These are phyloP conservation scores for Microtus agrestis DNA, from an alignment of 2,797 vertebrate genomes.

Conservation along the genomic window DNA sequence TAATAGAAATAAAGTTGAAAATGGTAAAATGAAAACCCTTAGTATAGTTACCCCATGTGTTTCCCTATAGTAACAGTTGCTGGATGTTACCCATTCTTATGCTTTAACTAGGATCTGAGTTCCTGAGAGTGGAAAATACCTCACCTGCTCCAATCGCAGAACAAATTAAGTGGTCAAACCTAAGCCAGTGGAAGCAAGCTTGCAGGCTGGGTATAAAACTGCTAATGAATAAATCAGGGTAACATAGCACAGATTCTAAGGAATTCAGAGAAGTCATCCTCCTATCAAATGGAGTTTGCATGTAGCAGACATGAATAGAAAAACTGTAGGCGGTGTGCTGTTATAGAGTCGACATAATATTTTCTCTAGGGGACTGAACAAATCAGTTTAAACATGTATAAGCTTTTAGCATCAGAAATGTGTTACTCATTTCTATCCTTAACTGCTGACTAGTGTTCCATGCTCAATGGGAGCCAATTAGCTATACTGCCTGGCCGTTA, in stretches of 20 bases:
- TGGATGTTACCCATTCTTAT: neutral
- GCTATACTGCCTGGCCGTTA: constrained; percentile 33
- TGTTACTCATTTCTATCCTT: constrained; percentile 72
- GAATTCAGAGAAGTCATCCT: neutral
- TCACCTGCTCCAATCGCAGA: neutral
- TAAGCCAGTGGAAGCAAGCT: neutral
- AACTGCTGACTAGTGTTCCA: constrained; percentile 26
- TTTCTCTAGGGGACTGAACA: constrained; percentile 26
- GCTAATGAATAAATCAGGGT: neutral
- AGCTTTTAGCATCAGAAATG: constrained; percentile 60
- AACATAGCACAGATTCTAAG: neutral
- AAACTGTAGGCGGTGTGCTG: neutral
- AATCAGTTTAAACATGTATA: constrained; percentile 49
- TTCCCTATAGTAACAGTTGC: neutral
- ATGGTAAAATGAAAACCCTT: neutral
- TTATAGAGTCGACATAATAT: neutral
- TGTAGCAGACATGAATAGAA: constrained; percentile 22
- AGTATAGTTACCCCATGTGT: neutral
- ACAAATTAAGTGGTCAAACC: neutral
- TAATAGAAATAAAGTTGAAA: neutral
- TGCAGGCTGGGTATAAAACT: neutral
- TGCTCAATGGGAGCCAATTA: constrained; percentile 50
- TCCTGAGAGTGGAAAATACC: neutral
- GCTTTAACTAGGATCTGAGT: neutral
- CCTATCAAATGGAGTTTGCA: neutral